Evolutionary conservation across 2,797 vertebrate genomes (phyloP), one percentile per base, ranked within the genome.

Genomic region (Gymnocypris eckloni): DNA sequence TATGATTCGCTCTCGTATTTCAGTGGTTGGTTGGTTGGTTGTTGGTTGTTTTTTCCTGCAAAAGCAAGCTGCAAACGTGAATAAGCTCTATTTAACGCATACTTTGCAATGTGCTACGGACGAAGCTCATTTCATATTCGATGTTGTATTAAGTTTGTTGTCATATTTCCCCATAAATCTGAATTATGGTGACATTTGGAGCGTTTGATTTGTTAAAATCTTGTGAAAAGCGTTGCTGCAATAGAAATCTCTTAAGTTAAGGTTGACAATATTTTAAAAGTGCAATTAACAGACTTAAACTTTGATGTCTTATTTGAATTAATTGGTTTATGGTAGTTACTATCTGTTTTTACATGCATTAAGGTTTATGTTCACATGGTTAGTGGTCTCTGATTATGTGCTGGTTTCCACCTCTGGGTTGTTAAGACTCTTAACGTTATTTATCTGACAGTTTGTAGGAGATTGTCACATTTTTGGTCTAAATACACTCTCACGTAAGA

Each of bases 41-140:
- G 28, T 33, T 28, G n/a, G n/a, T n/a, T n/a, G n/a, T 33, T 33
- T 64, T 28, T 84, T 67, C 33, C 25, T 66, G 56, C 56, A 66
- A 50, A 83, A 61, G 39, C 52, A 22, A 73, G 70, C 45, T 77
- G 72, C 41, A 82, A 61, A 45, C 39, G 22, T 43, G 4, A 69
- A 69, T 37, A 70, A 48, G 45, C 56, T 79, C 13, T 70, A 41
- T 70, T 50, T 61, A n/a, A 72, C 81, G 43, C 9, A 9, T 37
- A 80, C 37, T 54, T 71, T 41, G 67, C 70, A 6, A 52, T 67
- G 45, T 83, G 22, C 4, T 11, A 22, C 75, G 28, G 6, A 15
- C 69, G 22, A 67, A 20, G 13, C 73, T 39, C 9, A 18, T 59
- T 83, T 75, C 28, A 50, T 52, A 50, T 76, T 52, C 28, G 45